A percentile compares a stretch with the other conserved stretches of the same genome.
Evolutionary conservation across 2,888 invertebrate genomes (phyloP).

Genomic region (Poecilobothrus nobilitatus): DNA sequence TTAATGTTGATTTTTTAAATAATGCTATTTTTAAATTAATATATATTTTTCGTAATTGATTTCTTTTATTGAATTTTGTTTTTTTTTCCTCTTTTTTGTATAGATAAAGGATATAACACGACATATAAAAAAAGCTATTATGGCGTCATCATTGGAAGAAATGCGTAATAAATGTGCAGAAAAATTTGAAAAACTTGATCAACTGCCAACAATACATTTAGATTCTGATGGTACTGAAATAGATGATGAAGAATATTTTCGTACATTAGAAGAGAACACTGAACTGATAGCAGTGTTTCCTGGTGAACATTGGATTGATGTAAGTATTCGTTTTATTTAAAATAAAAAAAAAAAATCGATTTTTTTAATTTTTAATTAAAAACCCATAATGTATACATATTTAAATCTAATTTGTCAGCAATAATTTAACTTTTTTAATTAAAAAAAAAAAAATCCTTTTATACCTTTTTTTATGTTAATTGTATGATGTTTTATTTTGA

Average conservation of each 20-base stretch:
- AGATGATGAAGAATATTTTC: constrained; percentile 91
- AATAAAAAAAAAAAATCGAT: neutral
- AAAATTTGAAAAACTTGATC: constrained; percentile 58
- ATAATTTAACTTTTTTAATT: no score
- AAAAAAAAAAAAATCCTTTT: no score
- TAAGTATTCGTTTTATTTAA: constrained; percentile 29
- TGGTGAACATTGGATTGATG: constrained; percentile 63
- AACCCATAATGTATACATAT: no score
- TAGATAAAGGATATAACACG: constrained; percentile 59
- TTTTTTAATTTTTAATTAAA: neutral
- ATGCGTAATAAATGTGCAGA: constrained; percentile 66
- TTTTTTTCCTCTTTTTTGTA: constrained; percentile 16
- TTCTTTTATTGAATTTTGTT: no score
- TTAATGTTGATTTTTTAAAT: neutral
- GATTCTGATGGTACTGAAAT: constrained; percentile 92
- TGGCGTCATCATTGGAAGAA: constrained; percentile 70
- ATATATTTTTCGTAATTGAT: no score
- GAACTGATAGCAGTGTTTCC: constrained; percentile 72
- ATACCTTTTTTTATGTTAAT: no score
- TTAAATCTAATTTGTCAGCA: no score
- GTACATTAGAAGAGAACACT: constrained; percentile 79
- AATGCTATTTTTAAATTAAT: neutral
- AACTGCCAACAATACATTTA: constrained; percentile 66
- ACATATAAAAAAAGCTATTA: constrained; percentile 73
- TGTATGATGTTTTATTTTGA: no score